Percentiles rank a stretch among this genome's conserved stretches.
Conservation (phyloP, 1,140 invertebrate species). For the Drosophila seguyi region DNA sequence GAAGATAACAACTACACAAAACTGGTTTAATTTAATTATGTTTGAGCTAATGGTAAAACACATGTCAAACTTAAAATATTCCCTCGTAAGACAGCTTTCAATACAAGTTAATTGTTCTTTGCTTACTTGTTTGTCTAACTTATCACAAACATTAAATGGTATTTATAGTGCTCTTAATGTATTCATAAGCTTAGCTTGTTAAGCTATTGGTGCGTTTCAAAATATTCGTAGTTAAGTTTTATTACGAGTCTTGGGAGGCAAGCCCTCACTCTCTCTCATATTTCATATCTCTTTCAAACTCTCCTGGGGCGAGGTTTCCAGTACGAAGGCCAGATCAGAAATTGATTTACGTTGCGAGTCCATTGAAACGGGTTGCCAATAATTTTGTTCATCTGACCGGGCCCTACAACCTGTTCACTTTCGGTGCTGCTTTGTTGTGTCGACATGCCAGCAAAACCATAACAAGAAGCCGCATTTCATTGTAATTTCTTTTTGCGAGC, state of each 20-base stretch:
- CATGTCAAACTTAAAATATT: neutral
- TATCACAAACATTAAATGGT: neutral
- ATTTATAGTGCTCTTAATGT: neutral
- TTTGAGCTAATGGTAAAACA: neutral
- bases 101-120: neutral
- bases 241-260: neutral
- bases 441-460: conserved; percentile 25
- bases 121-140: too few relatives aligned
- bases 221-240: neutral
- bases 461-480: conserved; percentile 49
- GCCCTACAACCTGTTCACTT: conserved; percentile 53
- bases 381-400: conserved; percentile 23
- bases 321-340: conserved; percentile 13
- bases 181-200: conserved; percentile 5
- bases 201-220: neutral
- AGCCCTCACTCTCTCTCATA: conserved; percentile 5
- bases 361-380: conserved; percentile 34
- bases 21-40: neutral
- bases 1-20: neutral
- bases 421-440: conserved; percentile 25
- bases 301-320: conserved; percentile 3
- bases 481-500: conserved; percentile 54
- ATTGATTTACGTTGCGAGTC: conserved; percentile 30
- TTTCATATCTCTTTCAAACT: conserved; percentile 18
- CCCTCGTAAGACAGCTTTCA: neutral